Conservation (phyloP, 2,888 invertebrate species). For the Ophonus ardosiacus region DNA sequence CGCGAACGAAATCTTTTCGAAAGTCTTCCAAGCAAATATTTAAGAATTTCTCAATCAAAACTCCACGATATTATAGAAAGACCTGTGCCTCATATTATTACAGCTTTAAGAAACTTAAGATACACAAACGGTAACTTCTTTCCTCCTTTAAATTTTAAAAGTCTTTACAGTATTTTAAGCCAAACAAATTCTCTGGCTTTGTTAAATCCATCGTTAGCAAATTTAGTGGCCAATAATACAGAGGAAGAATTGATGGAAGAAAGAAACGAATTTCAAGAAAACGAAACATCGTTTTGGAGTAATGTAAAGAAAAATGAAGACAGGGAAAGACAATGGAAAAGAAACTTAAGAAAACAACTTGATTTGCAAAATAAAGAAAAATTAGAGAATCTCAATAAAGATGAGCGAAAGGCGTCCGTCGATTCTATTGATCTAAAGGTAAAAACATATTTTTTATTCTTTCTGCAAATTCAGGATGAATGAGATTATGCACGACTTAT, state of each 20-base stretch:
- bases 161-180: slow-evolving; percentile 79
- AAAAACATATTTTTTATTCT: slow-evolving; percentile 68
- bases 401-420: slow-evolving; percentile 67
- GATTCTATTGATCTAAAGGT: slow-evolving; percentile 80
- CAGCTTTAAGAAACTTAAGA: slow-evolving; percentile 83
- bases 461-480: too few relatives aligned
- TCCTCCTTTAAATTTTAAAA: slow-evolving; percentile 80
- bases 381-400: slow-evolving; percentile 59
- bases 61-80: slow-evolving; percentile 84
- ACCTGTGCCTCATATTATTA: slow-evolving; percentile 84
- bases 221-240: slow-evolving; percentile 24
- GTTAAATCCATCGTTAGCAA: slow-evolving; percentile 54
- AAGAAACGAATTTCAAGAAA: slow-evolving; percentile 61
- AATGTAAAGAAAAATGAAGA: slow-evolving; percentile 68
- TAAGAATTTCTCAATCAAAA: slow-evolving; percentile 82
- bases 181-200: slow-evolving; percentile 29
- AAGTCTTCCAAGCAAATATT: slow-evolving; percentile 81
- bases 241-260: slow-evolving; percentile 47
- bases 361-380: slow-evolving; percentile 56
- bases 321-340: slow-evolving; percentile 59
- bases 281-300: slow-evolving; percentile 49
- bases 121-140: slow-evolving; percentile 81
- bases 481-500: too few relatives aligned
- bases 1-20: slow-evolving; percentile 84
- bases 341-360: slow-evolving; percentile 54